A percentile compares a stretch with the other conserved stretches of the same genome.
phyloP scores from a whole-genome alignment of 1,140 invertebrate species.

The Ceratoteleas bidentatus region DNA sequence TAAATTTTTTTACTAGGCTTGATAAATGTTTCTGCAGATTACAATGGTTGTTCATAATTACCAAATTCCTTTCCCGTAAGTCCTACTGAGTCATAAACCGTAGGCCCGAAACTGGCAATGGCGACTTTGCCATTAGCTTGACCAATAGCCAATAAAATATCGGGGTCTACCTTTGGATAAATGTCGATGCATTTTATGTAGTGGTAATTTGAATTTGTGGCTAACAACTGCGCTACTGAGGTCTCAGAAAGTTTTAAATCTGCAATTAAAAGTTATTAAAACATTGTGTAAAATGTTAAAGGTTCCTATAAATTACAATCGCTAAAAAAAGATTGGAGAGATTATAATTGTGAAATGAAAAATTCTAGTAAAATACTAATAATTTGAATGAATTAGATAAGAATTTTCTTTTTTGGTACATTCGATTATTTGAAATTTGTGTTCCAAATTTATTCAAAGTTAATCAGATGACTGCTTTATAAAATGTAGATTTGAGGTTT shows the following conservation, averaged over 20 bases:
- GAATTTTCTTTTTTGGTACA: too few relatives aligned
- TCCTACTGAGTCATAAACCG: slow-evolving; percentile 85
- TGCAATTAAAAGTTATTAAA: too few relatives aligned
- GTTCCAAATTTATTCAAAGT: neutral
- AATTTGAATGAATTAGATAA: too few relatives aligned
- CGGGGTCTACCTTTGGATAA: slow-evolving; percentile 86
- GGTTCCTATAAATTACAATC: too few relatives aligned
- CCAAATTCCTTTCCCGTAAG: slow-evolving; percentile 89
- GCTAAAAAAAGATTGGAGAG: too few relatives aligned
- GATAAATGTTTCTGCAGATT: too few relatives aligned
- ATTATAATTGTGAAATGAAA: too few relatives aligned
- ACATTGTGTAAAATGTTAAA: too few relatives aligned
- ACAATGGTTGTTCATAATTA: slow-evolving; percentile 1
- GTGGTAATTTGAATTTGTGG: slow-evolving; percentile 85
- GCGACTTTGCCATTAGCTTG: slow-evolving; percentile 92
- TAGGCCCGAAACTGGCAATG: slow-evolving; percentile 89
- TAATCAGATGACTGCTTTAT: neutral
- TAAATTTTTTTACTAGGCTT: too few relatives aligned
- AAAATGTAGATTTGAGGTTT: too few relatives aligned
- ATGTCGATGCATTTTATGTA: slow-evolving; percentile 91
- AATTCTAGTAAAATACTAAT: too few relatives aligned
- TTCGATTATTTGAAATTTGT: neutral
- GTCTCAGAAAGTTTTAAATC: slow-evolving; percentile 86
- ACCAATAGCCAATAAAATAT: slow-evolving; percentile 91
- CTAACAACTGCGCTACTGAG: slow-evolving; percentile 85